phyloP scores from a whole-genome alignment of 2,113 vertebrate genomes.

The Apodemus speciosus region DNA sequence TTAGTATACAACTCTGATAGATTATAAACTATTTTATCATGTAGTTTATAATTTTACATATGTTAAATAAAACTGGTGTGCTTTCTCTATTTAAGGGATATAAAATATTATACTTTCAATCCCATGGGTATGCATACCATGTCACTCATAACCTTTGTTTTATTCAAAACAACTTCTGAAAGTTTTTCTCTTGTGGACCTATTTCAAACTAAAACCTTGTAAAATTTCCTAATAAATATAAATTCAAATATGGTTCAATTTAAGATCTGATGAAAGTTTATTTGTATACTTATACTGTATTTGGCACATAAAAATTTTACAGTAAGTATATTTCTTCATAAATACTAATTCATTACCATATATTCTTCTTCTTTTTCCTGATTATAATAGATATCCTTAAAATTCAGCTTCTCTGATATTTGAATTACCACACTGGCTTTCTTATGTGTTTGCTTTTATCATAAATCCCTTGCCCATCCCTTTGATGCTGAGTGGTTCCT shows the following conservation, averaged over 20 bases:
- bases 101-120: background rate
- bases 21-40: background rate
- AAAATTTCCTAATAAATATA: slow-evolving; percentile 7
- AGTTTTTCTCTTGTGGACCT: background rate
- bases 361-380: background rate
- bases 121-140: too few species aligned
- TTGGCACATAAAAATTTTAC: background rate
- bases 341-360: background rate
- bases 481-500: background rate
- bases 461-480: background rate
- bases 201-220: background rate
- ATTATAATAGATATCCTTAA: background rate
- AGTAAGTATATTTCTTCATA: background rate
- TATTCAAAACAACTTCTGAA: slow-evolving; percentile 17
- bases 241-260: background rate
- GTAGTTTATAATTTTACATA: background rate
- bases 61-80: slow-evolving; percentile 1
- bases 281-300: background rate
- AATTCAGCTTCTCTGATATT: slow-evolving; percentile 30
- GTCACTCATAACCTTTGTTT: background rate
- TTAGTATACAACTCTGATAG: background rate
- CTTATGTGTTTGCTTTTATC: slow-evolving; percentile 15
- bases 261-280: slow-evolving; percentile 24
- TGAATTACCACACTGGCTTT: background rate
- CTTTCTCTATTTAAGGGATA: background rate